Conservation (phyloP, 2,797 vertebrate genomes). For the Bucorvus abyssinicus region DNA sequence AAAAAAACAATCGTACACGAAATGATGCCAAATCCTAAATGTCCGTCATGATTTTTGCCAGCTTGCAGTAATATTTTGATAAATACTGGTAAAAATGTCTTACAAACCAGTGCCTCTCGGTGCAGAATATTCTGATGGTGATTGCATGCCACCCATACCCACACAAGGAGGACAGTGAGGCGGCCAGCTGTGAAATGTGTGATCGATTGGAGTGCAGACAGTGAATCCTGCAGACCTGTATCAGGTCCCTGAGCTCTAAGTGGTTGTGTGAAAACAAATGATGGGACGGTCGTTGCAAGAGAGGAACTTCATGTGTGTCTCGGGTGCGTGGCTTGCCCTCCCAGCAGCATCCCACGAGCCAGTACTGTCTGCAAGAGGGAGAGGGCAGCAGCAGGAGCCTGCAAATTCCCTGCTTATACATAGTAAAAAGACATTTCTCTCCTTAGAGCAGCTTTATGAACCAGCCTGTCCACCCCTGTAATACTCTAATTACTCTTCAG, state of each 20-base stretch:
- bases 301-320: neutral
- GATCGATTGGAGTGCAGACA: neutral
- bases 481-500: neutral
- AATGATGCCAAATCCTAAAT: neutral
- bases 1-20: neutral
- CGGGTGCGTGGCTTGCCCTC: neutral
- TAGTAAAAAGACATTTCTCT: neutral
- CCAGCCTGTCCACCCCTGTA: neutral
- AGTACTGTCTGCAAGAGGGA: neutral
- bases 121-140: neutral
- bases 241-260: neutral
- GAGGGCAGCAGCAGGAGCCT: neutral
- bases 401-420: neutral
- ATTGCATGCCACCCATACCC: neutral
- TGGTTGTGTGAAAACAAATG: neutral
- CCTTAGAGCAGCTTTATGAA: neutral
- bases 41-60: neutral
- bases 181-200: accelerated
- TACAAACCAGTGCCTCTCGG: neutral
- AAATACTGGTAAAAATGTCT: neutral
- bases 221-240: neutral
- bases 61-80: neutral
- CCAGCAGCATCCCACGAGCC: accelerated
- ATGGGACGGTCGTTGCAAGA: neutral
- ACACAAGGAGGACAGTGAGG: neutral